Evolutionary conservation across 1,140 invertebrate species (phyloP).

Genomic region (Leptopilina clavipes): DNA sequence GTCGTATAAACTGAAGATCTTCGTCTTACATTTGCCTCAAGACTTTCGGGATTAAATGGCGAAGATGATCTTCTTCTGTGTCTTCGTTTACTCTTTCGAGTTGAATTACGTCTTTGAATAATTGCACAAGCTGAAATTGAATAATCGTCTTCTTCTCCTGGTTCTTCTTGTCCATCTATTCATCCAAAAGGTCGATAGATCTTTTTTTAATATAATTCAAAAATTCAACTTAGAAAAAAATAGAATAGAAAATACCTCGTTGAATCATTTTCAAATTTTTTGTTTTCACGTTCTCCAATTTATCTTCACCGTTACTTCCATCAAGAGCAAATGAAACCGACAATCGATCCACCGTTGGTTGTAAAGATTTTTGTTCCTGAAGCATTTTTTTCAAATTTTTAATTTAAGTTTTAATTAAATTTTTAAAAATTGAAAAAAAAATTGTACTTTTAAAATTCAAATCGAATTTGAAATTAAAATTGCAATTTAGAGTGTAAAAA

Average conservation of each 20-base stretch:
- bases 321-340: constrained; percentile 82
- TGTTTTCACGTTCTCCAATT: constrained; percentile 33
- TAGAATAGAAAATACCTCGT: constrained; percentile 6
- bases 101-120: constrained; percentile 83
- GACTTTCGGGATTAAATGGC: constrained; percentile 78
- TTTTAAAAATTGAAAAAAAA: too few species aligned
- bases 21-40: constrained; percentile 72
- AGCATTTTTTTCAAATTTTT: background rate
- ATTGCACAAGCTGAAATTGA: constrained; percentile 88
- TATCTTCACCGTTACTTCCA: constrained; percentile 54
- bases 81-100: constrained; percentile 76
- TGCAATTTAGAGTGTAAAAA: too few species aligned
- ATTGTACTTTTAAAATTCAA: too few species aligned
- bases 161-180: constrained; percentile 69
- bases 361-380: constrained; percentile 77
- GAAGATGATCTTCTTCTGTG: constrained; percentile 81
- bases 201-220: background rate
- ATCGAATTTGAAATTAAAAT: too few species aligned
- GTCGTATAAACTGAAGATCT: constrained; percentile 88
- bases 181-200: background rate
- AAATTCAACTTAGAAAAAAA: too few species aligned
- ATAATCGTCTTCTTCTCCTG: constrained; percentile 85
- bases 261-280: constrained; percentile 47
- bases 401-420: too few species aligned
- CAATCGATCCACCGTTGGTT: constrained; percentile 80